Evolutionary conservation across 2,797 vertebrate genomes (phyloP), one percentile per base, ranked within the genome.

Genomic region (Phylloscopus collybita): DNA sequence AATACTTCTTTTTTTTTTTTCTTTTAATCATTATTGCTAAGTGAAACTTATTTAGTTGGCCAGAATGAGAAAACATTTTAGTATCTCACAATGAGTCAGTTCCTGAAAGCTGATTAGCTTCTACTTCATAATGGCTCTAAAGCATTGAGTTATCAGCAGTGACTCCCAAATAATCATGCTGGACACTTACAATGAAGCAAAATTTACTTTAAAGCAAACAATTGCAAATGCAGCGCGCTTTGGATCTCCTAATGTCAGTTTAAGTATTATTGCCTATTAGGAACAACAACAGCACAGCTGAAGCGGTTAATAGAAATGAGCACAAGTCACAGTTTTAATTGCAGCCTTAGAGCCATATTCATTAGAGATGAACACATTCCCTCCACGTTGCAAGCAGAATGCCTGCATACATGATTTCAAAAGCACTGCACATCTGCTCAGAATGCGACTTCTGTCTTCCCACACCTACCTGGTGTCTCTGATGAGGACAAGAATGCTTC

Each of bases 251-350:
- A 87, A 81, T 73, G 47, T 30, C 59, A 85, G 53, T 88, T 94
- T 85, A 90, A 96, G 75, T 91, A 86, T 89, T 90, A 96, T 82
- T 95, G 88, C 59, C 73, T 84, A 84, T 93, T 82, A 91, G 73
- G 40, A 95, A 30, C 27, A 72, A 61, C 30, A 79, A 21, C 61
- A 91, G 90, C 80, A 83, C 82, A 95, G 88, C 70, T 90, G 76
- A 94, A 86, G 70, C n/a, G 0, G 50, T 69, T 93, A 85, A 83
- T 19, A 81, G 72, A 88, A 88, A 82, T 15, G 82, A 96, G 67
- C 49, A 90, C 81, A 78, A 95, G 64, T 81, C 81, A 65, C 42
- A 57, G 60, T 51, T 86, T 90, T 86, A 92, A 91, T 90, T 88
- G 78, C n/a, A 93, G 80, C 66, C 93, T 96, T 86, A 69, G 36